Base-by-base conservation (phyloP, 2,888 invertebrate genomes). In the Sympetrum striolatum region DNA sequence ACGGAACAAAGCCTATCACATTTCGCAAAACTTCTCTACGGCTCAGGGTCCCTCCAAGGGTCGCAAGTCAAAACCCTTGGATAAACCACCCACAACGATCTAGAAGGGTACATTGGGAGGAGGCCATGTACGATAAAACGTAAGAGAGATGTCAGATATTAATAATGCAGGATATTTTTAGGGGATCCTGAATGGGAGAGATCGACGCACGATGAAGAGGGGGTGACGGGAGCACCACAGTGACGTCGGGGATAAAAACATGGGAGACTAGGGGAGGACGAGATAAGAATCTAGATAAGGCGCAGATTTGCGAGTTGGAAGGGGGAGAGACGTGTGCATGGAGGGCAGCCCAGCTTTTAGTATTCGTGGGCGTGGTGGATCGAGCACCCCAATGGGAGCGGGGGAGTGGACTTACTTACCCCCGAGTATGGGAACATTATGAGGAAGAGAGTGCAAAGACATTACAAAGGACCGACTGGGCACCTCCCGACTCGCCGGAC, bases 261-360 rank as follows among this genome's bases (percentile, higher is more conserved):
- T 31, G 44, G 31, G 15, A 82, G 82, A 82, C 44, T 44, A 53
- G 53, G 58, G 25, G 86, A 86, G 35, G 18, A 12, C 10, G 35
- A 58, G 86, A 86, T 86, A 86, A 86, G 86, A 86, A 86, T 37
- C n/a, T 6, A 64, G 86, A 86, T 86, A 86, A 64, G 86, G 86
- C 82, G 58, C 81, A 82, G 82, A 82, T 82, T 82, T 82, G 60
- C 60, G 18, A 22, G 60, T 0, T 64, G 64, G 64, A n/a, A 14
- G n/a, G 64, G 64, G 25, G 60, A 0, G 60, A 60, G 48, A 82
- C 53, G 25, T 48, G 12, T 37, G 8, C 6, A 18, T 6, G 80
- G 80, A n/a, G n/a, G n/a, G 39, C 2, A 14, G 37, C 53, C 2
- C 15, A 37, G 44, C 44, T 44, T 44, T 44, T 44, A 44, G 44